Base-by-base conservation (phyloP, 2,888 invertebrate genomes). In the Luperina nickerlii region DNA sequence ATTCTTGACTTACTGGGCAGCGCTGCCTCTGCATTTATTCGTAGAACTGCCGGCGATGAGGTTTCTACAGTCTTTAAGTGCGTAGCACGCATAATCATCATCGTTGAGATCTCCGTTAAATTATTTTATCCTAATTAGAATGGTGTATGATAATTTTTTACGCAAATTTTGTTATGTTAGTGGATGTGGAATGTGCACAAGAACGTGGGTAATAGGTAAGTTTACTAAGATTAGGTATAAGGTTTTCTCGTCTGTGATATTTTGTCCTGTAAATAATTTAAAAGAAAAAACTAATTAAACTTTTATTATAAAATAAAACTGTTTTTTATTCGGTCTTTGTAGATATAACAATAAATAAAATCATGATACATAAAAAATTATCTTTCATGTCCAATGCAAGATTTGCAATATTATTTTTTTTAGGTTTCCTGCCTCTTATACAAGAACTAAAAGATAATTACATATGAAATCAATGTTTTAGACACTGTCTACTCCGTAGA, bases 31-130 rank as follows among this genome's bases (percentile, higher is more conserved):
- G 18, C 91, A 94, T 77, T 82, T 95, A 15, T 67, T 92, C 51
- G 82, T 95, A 5, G 95, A 95, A 81, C 70, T 92, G 11, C 95
- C 95, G 0, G 67, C 87, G 24, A 93, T 91, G 73, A 91, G 81
- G 84, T 93, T 92, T 82, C 85, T 94, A 27, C 90, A 90, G 54
- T 81, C 90, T 24, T 32, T 91, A 65, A 76, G 66, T 15, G 7
- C 66, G 6, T 85, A 87, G 42, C 6, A 27, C 13, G 5, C n/a
- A 15, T 18, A 38, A 32, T 18, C 24, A n/a, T 13, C 1, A 18
- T 27, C 1, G 7, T n/a, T 57, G 15, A 32, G 24, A 48, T 48
- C 9, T 57, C 15, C n/a, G n/a, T 42, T 76, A 27, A 18, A 24
- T 57, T 2, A 54, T 54, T 51, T 18, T 18, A 57, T 20, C n/a